Evolutionary conservation across 2,797 vertebrate species (phyloP), one percentile per base, ranked within the genome.

Genomic region (Zenarchopterus dispar): DNA sequence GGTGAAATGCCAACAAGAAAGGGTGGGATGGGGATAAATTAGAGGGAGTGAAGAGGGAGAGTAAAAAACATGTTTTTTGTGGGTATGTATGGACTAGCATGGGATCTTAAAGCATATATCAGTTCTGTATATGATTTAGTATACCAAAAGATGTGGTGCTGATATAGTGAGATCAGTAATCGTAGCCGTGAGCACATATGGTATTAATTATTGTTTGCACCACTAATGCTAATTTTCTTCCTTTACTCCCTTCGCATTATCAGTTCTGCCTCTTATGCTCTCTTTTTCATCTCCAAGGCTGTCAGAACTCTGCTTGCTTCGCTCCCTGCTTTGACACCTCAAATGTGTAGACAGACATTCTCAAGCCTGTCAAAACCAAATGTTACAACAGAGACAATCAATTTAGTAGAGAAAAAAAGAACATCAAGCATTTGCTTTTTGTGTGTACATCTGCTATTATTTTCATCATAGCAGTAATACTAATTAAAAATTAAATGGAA

Each of bases 41-140:
- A 51, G 49, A 61, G 39, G 65, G 68, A 61, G 68, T 39, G 24
- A 50, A 42, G 24, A 65, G 66, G 2, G 36, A 15, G 15, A 15
- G 1, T 39, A 15, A 15, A 39, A 39, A 15, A 18, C 36, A 39
- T 21, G n/a, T 26, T 13, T 7, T 77, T 63, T 57, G 58, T 84
- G 74, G 88, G 90, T 84, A 84, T 79, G 89, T 82, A 81, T 82
- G 60, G 80, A 75, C 75, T 70, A 80, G 71, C 61, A 75, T 62
- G 71, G 74, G 75, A 68, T 66, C 61, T 73, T 50, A 62, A 55
- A 80, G 79, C 67, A 73, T 76, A 81, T 73, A 87, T 80, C 79
- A 84, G 79, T 63, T 70, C 77, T 61, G 68, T 88, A 52, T 63
- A 81, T 91, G 88, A 92, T 92, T 93, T 90, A 89, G 87, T 46